Evolutionary conservation across 2,113 vertebrate genomes (phyloP), one percentile per base, ranked within the genome.

Genomic region (Delphinapterus leucas): DNA sequence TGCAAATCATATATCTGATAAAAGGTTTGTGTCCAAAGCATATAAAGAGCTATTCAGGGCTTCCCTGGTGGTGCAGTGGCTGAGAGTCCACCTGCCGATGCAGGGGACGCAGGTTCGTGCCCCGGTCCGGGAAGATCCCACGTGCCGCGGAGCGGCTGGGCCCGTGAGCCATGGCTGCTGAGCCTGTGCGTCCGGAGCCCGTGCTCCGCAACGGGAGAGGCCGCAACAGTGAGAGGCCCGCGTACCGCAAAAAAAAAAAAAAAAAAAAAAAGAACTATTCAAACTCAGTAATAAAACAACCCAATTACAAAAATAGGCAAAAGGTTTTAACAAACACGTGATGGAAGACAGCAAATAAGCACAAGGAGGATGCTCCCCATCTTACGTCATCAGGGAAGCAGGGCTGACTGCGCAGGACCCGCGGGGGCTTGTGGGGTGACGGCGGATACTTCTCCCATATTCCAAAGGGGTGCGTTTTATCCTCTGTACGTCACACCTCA

Each of bases 371-470:
- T 5, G 11, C 13, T 23, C 79, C n/a, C 10, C 11, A 3, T 36
- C 38, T 2, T 14, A 3, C 33, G 25, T 21, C 53, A 2, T 1
- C 7, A 31, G 17, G 17, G 12, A 8, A 13, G 9, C 26, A 41
- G 10, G 20, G 70, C 18, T 38, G 18, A 33, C 15, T 4, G 26
- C 38, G 3, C 33, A 13, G 25, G 31, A 2, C 28, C 73, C 5
- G 17, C 15, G n/a, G 44, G 20, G 14, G 9, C 1, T 44, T 3
- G 3, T 3, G 0, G 33, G 81, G 44, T 23, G 74, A 41, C 4
- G 4, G 26, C 14, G 7, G 79, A 21, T 7, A 71, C 44, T 55
- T 95, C 63, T 60, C 71, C 28, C 53, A 33, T 33, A 1, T 31
- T 31, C 25, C 6, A 6, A 25, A 14, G 15, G 74, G 65, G 44